Percentiles rank a stretch among this genome's conserved stretches.
Evolutionary conservation across 2,888 invertebrate species (phyloP).

Genomic region (Melanostoma scalare): DNA sequence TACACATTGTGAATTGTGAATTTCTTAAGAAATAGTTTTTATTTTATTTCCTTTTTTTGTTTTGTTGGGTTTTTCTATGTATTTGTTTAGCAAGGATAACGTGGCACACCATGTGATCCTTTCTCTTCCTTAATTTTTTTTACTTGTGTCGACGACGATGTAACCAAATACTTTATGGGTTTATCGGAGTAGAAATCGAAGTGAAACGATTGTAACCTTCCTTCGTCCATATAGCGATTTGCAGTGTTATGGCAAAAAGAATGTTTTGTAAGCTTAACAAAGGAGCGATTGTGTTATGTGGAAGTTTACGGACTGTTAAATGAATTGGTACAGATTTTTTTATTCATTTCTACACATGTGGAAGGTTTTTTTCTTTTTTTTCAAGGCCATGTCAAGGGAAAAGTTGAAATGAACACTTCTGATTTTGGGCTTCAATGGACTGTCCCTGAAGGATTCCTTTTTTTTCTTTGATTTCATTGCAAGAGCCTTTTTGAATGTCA

Average conservation of each 20-base stretch:
- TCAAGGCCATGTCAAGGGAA: no score
- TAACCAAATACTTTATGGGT: conserved; percentile 62
- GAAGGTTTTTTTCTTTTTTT: no score
- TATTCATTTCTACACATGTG: no score
- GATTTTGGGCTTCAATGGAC: no score
- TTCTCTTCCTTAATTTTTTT: not conserved
- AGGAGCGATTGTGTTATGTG: not conserved
- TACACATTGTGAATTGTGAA: conserved; percentile 17
- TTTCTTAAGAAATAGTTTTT: conserved; percentile 23
- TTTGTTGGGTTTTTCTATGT: conserved; percentile 24
- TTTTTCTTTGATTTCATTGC: no score
- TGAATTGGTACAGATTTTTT: no score
- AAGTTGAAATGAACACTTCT: not conserved
- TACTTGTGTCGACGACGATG: conserved; percentile 28
- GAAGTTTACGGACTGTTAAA: not conserved
- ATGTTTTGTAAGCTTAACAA: conserved; percentile 24
- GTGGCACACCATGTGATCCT: conserved; percentile 33
- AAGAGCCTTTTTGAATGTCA: no score
- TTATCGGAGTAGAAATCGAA: conserved; percentile 57
- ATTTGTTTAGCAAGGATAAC: conserved; percentile 1
- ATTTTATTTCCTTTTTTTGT: not conserved
- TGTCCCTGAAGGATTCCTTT: no score
- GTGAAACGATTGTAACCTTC: conserved; percentile 21
- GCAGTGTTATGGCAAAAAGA: conserved; percentile 17
- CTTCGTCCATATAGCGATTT: conserved; percentile 21